Evolutionary conservation across 2,113 vertebrate species (phyloP), one percentile per base, ranked within the genome.

Genomic region (Hystrix cristata): DNA sequence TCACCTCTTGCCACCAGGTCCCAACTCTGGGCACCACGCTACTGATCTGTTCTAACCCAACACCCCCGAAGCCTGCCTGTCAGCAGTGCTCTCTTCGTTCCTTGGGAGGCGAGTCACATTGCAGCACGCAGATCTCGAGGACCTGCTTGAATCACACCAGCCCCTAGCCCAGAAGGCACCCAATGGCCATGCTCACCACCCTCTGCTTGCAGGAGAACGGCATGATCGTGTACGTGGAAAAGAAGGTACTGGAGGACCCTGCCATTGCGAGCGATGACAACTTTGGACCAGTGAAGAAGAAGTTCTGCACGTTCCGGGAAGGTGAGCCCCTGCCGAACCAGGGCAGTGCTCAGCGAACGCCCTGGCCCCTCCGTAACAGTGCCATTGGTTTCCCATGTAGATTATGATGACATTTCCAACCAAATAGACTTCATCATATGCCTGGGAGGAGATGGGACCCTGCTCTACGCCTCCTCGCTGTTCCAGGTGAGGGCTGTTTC

Each of bases 141-240:
- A 9, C 48, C 69, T 34, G 12, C 46, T 53, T 8, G 65, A 15
- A n/a, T 8, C 25, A 12, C 46, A 55, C 21, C 27, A 8, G 21
- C 60, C 21, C 60, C 60, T 9, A 72, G 38, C 18, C n/a, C 31
- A 7, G 15, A n/a, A 38, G 71, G 38, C 11, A 8, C 25, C 25
- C 4, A 7, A 60, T 10, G 19, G 27, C 55, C 27, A 2, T 51
- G 23, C 79, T 34, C 76, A 19, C 27, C 3, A 9, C 7, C 72
- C 34, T 31, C 16, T n/a, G 60, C 9, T 95, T 83, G 82, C n/a
- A 99, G 99, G 98, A 99, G 92, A 99, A 99, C 97, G 99, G 99
- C 90, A 99, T 99, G 99, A 99, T 99, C 38, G 99, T 99, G 95
- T 99, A 99, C 14, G 99, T 99, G 96, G 99, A 99, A 95, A 99